These are phyloP conservation scores for Hedychridium roseum DNA, from an alignment of 2,888 invertebrate genomes.

Conservation along the genomic window DNA sequence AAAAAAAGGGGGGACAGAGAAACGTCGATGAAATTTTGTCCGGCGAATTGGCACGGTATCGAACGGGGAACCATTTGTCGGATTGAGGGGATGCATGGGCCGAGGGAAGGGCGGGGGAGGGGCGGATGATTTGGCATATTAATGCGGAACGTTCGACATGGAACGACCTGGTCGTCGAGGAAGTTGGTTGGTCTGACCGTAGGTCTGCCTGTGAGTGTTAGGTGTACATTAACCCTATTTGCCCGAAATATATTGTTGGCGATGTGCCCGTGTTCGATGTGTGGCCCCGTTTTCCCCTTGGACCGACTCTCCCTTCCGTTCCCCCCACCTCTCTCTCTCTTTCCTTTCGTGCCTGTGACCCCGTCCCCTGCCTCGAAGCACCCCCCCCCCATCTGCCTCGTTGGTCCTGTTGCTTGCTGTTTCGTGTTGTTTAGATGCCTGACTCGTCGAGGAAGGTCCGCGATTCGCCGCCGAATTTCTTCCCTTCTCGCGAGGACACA, in stretches of 20 bases:
- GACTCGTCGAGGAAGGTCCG: too few species aligned
- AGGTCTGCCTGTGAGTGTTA: constrained; percentile 61
- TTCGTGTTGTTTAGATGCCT: constrained; percentile 45
- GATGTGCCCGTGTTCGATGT: constrained; percentile 52
- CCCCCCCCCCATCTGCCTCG: constrained; percentile 8
- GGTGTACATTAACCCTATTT: constrained; percentile 52
- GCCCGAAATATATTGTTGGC: constrained; percentile 49
- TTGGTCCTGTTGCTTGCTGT: constrained; percentile 36
- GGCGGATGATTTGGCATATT: constrained; percentile 10
- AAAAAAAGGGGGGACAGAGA: neutral
- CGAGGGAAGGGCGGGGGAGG: neutral
- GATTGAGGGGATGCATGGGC: neutral
- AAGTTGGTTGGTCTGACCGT: constrained; percentile 53
- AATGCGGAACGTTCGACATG: constrained; percentile 34
- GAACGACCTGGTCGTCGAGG: constrained; percentile 36
- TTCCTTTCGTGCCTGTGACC: too few species aligned
- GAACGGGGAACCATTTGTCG: neutral
- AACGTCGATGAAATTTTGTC: neutral
- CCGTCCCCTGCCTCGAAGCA: neutral
- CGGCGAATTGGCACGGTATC: neutral
- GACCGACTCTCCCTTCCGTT: constrained; percentile 6
- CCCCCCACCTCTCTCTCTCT: constrained; percentile 12
- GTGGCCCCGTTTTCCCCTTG: constrained; percentile 29
- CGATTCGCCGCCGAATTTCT: too few species aligned
- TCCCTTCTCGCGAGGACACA: too few species aligned